A percentile compares a stretch with the other conserved stretches of the same genome.
Conservation (phyloP, 2,797 vertebrate species). For the Xyrichtys novacula region DNA sequence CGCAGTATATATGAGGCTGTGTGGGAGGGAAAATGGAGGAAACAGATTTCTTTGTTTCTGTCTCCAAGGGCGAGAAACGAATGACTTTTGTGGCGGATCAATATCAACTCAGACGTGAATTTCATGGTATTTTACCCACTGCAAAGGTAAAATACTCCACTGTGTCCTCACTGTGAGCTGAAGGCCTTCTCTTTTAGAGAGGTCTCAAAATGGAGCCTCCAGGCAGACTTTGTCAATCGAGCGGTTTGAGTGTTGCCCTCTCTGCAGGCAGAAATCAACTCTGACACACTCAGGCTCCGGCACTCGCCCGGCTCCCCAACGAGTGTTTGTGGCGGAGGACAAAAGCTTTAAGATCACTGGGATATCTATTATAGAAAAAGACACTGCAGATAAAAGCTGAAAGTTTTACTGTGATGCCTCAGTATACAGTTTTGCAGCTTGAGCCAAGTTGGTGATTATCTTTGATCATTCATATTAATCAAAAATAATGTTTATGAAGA, state of each 20-base stretch:
- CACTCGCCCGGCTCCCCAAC: conserved; percentile 30
- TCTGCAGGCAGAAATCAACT: conserved; percentile 76
- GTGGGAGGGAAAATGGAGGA: conserved; percentile 32
- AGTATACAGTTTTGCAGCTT: not conserved
- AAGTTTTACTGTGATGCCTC: not conserved
- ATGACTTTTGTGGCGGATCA: conserved; percentile 54
- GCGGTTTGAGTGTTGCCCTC: conserved; percentile 67
- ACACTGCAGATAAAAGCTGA: conserved; percentile 15
- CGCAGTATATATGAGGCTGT: conserved; percentile 18
- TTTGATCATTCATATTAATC: not conserved
- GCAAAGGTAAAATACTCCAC: conserved; percentile 55
- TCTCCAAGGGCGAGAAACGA: conserved; percentile 46
- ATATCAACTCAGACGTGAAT: conserved; percentile 53
- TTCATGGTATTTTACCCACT: conserved; percentile 52
- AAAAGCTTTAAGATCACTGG: conserved; percentile 52
- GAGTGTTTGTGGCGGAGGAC: conserved; percentile 44
- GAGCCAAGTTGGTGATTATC: not conserved
- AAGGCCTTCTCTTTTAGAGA: conserved; percentile 46
- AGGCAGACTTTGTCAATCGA: conserved; percentile 73
- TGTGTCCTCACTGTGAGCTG: conserved; percentile 49
- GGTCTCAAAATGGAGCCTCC: conserved; percentile 66
- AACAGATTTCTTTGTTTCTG: conserved; percentile 45
- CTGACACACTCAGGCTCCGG: conserved; percentile 50
- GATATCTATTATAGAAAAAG: conserved; percentile 44
- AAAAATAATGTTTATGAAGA: not conserved